Evolutionary conservation across 2,888 invertebrate genomes (phyloP), one percentile per base, ranked within the genome.

Genomic region (Bursaphelenchus okinawaensis): DNA sequence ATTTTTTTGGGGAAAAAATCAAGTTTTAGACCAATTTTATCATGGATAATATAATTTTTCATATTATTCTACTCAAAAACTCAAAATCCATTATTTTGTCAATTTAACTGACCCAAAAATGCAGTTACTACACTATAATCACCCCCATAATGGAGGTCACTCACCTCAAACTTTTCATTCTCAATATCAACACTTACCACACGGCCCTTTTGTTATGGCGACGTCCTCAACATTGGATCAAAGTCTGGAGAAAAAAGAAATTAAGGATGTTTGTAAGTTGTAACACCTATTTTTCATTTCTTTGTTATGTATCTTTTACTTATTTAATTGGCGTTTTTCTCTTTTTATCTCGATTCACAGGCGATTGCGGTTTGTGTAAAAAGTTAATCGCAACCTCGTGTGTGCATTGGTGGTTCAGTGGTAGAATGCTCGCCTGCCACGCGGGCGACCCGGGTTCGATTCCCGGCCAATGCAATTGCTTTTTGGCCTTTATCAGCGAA

Each of bases 391-490:
- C 2, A 40, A 40, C 12, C 2, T n/a, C 1, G 2, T 3, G 54
- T 6, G 54, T 54, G 63, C 63, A 63, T 66, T 62, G 63, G 74
- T 71, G 71, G 70, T 72, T 72, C 73, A 74, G 73, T 74, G 68
- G 70, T 73, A 73, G 71, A 71, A 71, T 71, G 71, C 72, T 71
- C 71, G 71, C 71, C 71, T 71, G 71, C 71, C 71, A 71, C 71
- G 71, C 71, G 71, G 71, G 68, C 71, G 71, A 65, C 71, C 71
- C 71, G 71, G 71, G 71, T 71, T 71, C 71, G 71, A 72, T 71
- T 71, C 71, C 71, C 71, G 71, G 71, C 71, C 70, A 71, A 71
- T 68, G 72, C 73, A 73, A 69, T 65, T 26, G 40, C 12, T 40
- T 40, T 40, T 40, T 40, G 40, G 40, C 3, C 16, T 40, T 40